A percentile compares a stretch with the other conserved stretches of the same genome.
Conservation (phyloP, 2,113 vertebrate genomes). For the Aythya baeri region DNA sequence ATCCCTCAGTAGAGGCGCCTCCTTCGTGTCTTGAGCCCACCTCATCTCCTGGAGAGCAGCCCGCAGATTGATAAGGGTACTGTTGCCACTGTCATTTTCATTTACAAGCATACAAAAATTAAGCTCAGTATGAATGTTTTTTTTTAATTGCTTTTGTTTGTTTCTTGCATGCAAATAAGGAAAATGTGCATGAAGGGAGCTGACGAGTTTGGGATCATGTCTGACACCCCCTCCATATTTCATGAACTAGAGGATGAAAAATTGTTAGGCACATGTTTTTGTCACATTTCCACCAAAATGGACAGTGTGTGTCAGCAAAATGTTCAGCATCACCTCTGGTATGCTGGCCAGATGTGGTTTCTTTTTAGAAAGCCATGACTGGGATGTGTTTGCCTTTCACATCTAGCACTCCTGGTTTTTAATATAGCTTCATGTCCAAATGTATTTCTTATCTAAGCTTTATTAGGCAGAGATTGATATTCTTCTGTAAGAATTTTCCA, state of each 20-base stretch:
- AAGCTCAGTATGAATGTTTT: not conserved
- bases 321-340: not conserved
- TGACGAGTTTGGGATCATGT: not conserved
- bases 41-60: not conserved
- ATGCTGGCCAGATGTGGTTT: not conserved
- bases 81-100: not conserved
- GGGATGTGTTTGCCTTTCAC: not conserved
- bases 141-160: not conserved
- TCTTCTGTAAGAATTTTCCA: slow-evolving; percentile 4
- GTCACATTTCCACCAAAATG: not conserved
- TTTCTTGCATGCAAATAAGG: not conserved
- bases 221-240: not conserved
- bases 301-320: not conserved
- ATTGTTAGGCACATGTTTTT: not conserved
- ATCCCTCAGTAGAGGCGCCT: not conserved
- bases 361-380: not conserved
- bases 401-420: not conserved
- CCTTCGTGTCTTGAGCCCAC: rapidly evolving
- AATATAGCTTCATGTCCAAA: not conserved
- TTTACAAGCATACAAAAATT: not conserved
- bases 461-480: not conserved
- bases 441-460: slow-evolving; percentile 5
- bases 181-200: not conserved
- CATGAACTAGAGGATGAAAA: not conserved
- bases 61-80: not conserved